Conservation (phyloP, 2,797 vertebrate species). For the Ciconia nigra region DNA sequence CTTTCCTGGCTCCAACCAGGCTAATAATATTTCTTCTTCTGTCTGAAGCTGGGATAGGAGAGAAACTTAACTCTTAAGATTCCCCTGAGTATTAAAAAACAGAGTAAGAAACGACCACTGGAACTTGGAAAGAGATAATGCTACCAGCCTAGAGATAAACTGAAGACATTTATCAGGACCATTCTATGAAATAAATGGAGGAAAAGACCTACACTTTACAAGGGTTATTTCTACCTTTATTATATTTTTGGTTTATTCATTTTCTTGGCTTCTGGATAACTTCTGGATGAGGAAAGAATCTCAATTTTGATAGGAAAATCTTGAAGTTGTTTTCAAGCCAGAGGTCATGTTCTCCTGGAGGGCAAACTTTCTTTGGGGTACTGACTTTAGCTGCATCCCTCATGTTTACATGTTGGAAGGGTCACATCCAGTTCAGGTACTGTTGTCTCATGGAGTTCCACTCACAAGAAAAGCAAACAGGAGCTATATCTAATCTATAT, state of each 20-base stretch:
- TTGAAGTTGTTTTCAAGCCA: background rate
- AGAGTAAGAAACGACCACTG: background rate
- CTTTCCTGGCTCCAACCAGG: slow-evolving; percentile 51
- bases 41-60: slow-evolving; percentile 7
- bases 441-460: background rate
- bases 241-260: background rate
- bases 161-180: background rate
- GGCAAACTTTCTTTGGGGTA: background rate
- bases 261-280: background rate
- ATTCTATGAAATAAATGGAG: background rate
- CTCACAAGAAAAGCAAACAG: background rate
- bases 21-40: slow-evolving; percentile 53
- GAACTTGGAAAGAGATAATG: background rate
- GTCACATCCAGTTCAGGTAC: background rate
- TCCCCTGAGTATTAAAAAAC: background rate
- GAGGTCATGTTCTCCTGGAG: background rate
- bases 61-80: slow-evolving; percentile 30
- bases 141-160: too few species aligned
- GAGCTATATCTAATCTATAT: background rate
- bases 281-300: background rate
- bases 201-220: background rate
- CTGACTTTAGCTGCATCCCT: background rate
- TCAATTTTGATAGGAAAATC: background rate
- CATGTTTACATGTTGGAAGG: background rate
- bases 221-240: background rate